Conservation (phyloP, 2,888 invertebrate species). For the Luperina nickerlii region DNA sequence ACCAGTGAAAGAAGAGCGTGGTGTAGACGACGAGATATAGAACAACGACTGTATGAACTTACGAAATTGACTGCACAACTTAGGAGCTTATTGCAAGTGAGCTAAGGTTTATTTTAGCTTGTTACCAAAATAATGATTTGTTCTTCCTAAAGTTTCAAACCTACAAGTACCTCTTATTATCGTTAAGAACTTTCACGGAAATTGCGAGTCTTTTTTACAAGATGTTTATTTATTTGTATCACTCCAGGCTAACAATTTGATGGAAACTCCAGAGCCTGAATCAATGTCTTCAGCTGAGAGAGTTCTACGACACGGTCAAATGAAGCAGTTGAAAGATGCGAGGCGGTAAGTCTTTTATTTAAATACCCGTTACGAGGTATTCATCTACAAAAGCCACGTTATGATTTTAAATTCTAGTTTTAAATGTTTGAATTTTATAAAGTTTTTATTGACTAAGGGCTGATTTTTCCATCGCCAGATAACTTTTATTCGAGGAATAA, state of each 20-base stretch:
- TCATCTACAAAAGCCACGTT: not conserved
- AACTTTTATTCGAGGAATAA: no score
- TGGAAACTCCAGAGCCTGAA: constrained; percentile 86
- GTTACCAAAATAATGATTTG: not conserved
- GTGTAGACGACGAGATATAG: constrained; percentile 89
- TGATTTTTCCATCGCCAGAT: no score
- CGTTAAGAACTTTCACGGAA: not conserved
- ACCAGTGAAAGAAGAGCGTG: constrained; percentile 91
- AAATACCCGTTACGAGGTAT: not conserved
- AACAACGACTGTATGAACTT: no score
- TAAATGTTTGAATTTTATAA: not conserved
- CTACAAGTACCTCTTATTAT: not conserved
- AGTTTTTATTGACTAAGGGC: not conserved
- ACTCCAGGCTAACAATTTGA: constrained; percentile 91
- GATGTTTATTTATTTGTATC: constrained; percentile 24
- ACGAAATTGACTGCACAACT: no score
- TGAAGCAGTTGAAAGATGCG: constrained; percentile 95
- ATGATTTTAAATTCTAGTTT: not conserved
- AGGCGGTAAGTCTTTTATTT: constrained; percentile 87
- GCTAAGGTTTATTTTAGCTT: not conserved
- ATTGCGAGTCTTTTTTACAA: not conserved
- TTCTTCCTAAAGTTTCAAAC: not conserved
- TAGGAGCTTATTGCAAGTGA: not conserved
- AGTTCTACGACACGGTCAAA: constrained; percentile 95
- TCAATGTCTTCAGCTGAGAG: constrained; percentile 93